Evolutionary conservation across 2,888 invertebrate species (phyloP).

Genomic region (Eilema sororculum): DNA sequence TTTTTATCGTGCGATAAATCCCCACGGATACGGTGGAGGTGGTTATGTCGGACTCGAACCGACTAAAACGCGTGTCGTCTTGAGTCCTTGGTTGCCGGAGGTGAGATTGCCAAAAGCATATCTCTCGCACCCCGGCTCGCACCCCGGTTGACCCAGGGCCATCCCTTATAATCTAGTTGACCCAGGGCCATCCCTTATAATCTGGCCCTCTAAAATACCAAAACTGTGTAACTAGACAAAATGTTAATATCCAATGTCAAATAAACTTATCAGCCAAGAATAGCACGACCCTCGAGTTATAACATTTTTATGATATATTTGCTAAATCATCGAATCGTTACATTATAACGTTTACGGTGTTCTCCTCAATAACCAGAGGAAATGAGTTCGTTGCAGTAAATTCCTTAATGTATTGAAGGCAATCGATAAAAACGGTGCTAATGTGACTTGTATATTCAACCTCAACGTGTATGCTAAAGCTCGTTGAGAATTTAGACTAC

Average conservation of each 20-base stretch:
- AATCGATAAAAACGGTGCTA: constrained; percentile 35
- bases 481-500: neutral
- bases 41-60: no score
- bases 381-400: constrained; percentile 41
- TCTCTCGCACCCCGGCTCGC: no score
- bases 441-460: constrained; percentile 29
- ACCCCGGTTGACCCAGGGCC: no score
- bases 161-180: no score
- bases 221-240: neutral
- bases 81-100: no score
- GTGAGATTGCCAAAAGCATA: no score
- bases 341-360: constrained; percentile 34
- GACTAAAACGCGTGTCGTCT: no score
- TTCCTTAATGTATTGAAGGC: constrained; percentile 21
- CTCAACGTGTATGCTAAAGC: neutral
- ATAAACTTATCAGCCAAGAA: constrained; percentile 21
- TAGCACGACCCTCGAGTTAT: constrained; percentile 25
- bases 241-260: neutral
- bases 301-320: constrained; percentile 39
- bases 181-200: no score
- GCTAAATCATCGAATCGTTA: constrained; percentile 35
- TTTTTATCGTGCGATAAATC: no score
- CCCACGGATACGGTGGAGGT: no score
- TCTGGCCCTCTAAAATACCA: no score
- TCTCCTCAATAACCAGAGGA: constrained; percentile 33